Evolutionary conservation across 2,113 vertebrate genomes (phyloP), one percentile per base, ranked within the genome.

Genomic region (Corythaixoides concolor): DNA sequence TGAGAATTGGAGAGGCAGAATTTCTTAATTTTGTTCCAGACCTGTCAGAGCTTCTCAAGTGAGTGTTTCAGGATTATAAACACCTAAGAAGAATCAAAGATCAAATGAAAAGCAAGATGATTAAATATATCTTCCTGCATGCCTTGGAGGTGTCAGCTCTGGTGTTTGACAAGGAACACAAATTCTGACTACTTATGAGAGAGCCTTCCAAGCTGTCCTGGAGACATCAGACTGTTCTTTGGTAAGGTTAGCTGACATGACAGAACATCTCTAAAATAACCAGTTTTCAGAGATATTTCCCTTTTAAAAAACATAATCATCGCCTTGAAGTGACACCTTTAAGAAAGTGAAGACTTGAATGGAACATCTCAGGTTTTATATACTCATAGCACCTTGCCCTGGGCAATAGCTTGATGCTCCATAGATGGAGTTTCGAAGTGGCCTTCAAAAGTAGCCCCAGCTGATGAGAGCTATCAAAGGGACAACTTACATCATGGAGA

Each of bases 131-230:
- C 73, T 72, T 91, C 52, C 94, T 68, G 32, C 26, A 75, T 92
- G 73, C 86, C 91, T 90, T 73, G 74, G 41, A 93, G 81, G 82
- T 91, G 73, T 78, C 67, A 91, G 79, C 21, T 81, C 78, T 49
- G 75, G 89, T 85, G 55, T 60, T 95, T 92, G 90, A 95, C 68
- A 90, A 85, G 69, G 76, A 97, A 89, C 88, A 93, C 63, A 79
- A 58, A 92, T 95, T 86, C 92, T 93, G 73, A 66, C 64, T 93
- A 14, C 43, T 75, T 66, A 79, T 22, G 74, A 94, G 79, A 76
- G 74, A 28, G 21, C 53, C 64, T 92, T 94, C 76, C 86, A 95
- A 95, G 56, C 68, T 74, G 75, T 92, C 83, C 88, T 90, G 83
- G 79, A 96, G 67, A 96, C 49, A 93, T 84, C 60, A 95, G 75